These are phyloP conservation scores for Lophotriccus pileatus DNA, from an alignment of 2,797 vertebrate genomes.

Conservation along the genomic window DNA sequence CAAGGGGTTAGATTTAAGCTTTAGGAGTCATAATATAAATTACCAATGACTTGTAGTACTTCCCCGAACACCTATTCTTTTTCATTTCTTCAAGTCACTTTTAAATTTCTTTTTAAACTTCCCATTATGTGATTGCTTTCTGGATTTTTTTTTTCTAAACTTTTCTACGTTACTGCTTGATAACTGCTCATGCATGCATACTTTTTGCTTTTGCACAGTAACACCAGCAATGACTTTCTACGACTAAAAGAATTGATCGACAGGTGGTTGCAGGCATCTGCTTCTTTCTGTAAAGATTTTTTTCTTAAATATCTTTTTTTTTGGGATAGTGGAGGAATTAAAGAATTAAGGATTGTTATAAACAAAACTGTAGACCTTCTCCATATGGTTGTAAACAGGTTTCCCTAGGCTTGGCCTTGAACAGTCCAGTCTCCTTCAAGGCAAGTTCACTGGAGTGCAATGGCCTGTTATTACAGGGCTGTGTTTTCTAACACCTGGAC, in stretches of 20 bases:
- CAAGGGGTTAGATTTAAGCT: background rate
- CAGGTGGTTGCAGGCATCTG: background rate
- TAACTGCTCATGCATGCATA: background rate
- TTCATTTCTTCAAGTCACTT: background rate
- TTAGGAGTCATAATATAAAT: background rate
- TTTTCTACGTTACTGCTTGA: background rate
- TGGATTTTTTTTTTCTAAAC: background rate
- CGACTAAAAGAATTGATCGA: background rate
- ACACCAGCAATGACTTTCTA: background rate
- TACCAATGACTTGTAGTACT: background rate
- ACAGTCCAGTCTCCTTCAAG: background rate
- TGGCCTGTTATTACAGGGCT: background rate
- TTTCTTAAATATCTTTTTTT: background rate
- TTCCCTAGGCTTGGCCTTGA: background rate
- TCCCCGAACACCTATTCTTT: background rate
- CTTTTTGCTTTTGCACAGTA: background rate
- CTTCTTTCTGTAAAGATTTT: background rate
- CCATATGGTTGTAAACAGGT: background rate
- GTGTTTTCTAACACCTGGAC: slow-evolving; percentile 53
- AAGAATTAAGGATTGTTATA: background rate
- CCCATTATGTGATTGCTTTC: background rate
- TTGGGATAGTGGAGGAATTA: background rate
- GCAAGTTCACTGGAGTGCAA: slow-evolving; percentile 18
- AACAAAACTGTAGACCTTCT: background rate
- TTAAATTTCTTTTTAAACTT: background rate